Percentiles rank a stretch among this genome's conserved stretches.
phyloP scores from a whole-genome alignment of 2,113 vertebrate species.

The Atlantisia rogersi region DNA sequence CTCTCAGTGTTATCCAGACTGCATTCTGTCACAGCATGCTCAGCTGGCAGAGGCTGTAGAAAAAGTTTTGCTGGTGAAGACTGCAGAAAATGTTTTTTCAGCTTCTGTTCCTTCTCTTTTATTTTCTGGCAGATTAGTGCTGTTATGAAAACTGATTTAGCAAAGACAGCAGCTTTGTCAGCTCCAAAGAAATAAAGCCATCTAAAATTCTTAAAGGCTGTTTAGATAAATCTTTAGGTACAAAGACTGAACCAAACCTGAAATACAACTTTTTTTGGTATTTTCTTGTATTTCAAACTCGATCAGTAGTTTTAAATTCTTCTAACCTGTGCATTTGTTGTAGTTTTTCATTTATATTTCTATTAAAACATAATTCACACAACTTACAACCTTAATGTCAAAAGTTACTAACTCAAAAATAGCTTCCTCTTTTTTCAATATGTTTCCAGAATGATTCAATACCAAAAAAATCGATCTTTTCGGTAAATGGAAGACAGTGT shows the following conservation, averaged over 20 bases:
- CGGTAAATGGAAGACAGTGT: neutral
- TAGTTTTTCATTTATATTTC: neutral
- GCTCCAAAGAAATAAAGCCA: neutral
- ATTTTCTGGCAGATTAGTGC: neutral
- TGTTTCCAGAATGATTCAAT: neutral
- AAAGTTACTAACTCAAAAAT: neutral
- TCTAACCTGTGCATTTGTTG: neutral
- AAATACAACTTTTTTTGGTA: neutral
- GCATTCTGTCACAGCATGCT: neutral
- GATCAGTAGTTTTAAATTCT: neutral
- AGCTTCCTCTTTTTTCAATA: neutral
- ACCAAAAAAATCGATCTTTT: neutral
- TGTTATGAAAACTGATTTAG: slow-evolving; percentile 1
- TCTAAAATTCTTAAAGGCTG: neutral
- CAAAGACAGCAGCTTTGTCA: neutral
- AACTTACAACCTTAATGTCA: neutral
- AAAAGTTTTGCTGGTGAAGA: neutral
- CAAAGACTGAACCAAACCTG: neutral
- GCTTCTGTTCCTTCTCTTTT: neutral
- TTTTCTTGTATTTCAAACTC: neutral
- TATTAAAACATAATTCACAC: neutral
- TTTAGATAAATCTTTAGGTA: neutral
- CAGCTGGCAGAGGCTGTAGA: neutral
- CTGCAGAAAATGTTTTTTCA: neutral
- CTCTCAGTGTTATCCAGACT: slow-evolving; percentile 18